These are phyloP conservation scores for Trigoniulus corallinus DNA, from an alignment of 1,140 invertebrate species.

Conservation along the genomic window DNA sequence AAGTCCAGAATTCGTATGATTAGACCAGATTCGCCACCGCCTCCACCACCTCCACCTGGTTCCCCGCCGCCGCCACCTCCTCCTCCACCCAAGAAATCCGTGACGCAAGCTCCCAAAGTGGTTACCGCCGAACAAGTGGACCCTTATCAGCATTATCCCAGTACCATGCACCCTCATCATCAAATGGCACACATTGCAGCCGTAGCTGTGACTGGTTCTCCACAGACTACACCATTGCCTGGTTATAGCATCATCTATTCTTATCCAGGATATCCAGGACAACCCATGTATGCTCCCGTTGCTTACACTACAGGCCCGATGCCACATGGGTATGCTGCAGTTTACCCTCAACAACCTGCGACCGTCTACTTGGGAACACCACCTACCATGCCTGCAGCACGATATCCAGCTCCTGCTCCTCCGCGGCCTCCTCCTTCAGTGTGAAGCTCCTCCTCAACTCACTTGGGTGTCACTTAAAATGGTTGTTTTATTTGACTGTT, in stretches of 20 bases:
- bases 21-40: constrained; percentile 7
- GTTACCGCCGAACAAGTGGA: not conserved
- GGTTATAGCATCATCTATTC: constrained; percentile 7
- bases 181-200: not conserved
- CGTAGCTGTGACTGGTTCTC: not conserved
- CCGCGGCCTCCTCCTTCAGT: not conserved
- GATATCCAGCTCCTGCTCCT: not conserved
- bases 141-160: constrained; percentile 2
- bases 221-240: not conserved
- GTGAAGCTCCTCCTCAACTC: too few relatives aligned
- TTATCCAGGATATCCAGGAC: constrained; percentile 6
- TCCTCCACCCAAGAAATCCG: constrained; percentile 10
- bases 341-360: not conserved
- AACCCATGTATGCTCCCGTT: constrained; percentile 4
- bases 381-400: not conserved
- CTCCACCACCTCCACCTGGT: constrained; percentile 8
- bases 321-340: not conserved
- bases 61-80: constrained; percentile 13
- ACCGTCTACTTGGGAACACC: not conserved
- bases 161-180: too few relatives aligned
- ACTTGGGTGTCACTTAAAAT: too few relatives aligned
- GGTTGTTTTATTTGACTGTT: too few relatives aligned
- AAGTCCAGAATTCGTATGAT: not conserved
- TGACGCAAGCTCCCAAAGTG: not conserved
- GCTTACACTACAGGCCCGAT: not conserved